These are phyloP conservation scores for Drosophila ficusphila DNA, from an alignment of 1,140 invertebrate species.

Conservation along the genomic window DNA sequence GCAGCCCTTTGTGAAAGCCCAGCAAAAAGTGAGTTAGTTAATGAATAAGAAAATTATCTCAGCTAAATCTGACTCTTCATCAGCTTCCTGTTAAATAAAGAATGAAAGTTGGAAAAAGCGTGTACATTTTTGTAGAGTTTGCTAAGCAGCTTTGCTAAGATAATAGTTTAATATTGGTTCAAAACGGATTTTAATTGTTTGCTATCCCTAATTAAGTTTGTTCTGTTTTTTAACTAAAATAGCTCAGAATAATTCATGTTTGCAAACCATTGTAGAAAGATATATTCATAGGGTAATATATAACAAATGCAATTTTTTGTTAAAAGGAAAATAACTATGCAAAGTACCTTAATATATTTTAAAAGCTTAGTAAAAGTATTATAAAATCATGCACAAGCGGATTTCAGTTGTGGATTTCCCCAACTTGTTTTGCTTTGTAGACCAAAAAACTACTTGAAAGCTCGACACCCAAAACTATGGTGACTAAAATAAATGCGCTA, in stretches of 20 bases:
- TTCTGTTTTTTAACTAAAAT: not conserved
- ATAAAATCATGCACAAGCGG: too few species aligned
- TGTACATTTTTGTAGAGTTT: not conserved
- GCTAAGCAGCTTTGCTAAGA: not conserved
- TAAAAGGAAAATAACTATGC: too few species aligned
- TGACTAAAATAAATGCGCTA: slow-evolving; percentile 37
- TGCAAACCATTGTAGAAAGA: too few species aligned
- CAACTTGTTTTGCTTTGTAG: too few species aligned
- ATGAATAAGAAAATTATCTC: slow-evolving; percentile 31
- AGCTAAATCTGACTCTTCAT: not conserved
- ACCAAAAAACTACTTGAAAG: slow-evolving; percentile 1
- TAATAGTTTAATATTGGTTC: not conserved
- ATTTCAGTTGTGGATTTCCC: too few species aligned
- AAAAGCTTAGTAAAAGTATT: too few species aligned
- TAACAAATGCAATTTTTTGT: too few species aligned
- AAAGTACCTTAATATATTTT: too few species aligned
- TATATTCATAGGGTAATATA: too few species aligned
- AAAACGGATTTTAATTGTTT: not conserved
- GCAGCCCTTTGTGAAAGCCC: not conserved
- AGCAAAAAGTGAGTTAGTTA: slow-evolving; percentile 17
- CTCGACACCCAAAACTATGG: not conserved
- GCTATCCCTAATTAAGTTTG: not conserved
- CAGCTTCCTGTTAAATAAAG: not conserved
- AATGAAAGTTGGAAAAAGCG: too few species aligned
- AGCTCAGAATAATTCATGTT: too few species aligned